Percentiles rank a stretch among this genome's conserved stretches.
These are phyloP conservation scores for Gonatopus flavifemur DNA, from an alignment of 1,140 invertebrate genomes.

Conservation along the genomic window DNA sequence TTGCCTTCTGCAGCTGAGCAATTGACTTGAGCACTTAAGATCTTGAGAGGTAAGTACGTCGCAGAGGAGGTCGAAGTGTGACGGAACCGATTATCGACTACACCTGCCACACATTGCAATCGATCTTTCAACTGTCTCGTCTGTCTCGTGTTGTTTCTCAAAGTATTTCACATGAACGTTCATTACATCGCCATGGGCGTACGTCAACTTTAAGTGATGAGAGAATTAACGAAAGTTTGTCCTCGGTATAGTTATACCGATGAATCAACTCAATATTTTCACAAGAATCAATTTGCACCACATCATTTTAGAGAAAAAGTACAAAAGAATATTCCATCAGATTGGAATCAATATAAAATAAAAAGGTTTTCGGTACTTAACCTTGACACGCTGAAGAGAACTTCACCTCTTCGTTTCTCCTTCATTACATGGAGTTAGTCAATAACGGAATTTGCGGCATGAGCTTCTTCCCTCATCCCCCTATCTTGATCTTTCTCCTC, in stretches of 20 bases:
- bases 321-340: too few species aligned
- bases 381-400: too few species aligned
- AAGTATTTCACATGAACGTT: slow-evolving; percentile 24
- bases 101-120: slow-evolving; percentile 28
- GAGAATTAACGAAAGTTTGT: slow-evolving; percentile 8
- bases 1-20: slow-evolving; percentile 22
- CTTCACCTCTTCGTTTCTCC: too few species aligned
- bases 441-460: slow-evolving; percentile 16
- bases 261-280: too few species aligned
- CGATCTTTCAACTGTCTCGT: slow-evolving; percentile 13
- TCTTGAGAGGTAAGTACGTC: slow-evolving; percentile 6
- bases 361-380: too few species aligned
- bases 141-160: not conserved
- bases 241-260: too few species aligned
- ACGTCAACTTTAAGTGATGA: slow-evolving; percentile 1
- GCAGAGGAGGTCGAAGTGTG: slow-evolving; percentile 20
- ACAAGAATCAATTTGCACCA: too few species aligned
- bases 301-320: too few species aligned
- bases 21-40: slow-evolving; percentile 30
- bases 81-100: slow-evolving; percentile 29
- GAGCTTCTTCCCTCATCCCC: too few species aligned
- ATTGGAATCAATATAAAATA: too few species aligned
- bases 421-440: slow-evolving; percentile 25
- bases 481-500: not conserved
- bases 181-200: slow-evolving; percentile 13